Evolutionary conservation across 1,140 invertebrate species (phyloP), one percentile per base, ranked within the genome.

Genomic region (Drosophila pseudoobscura): DNA sequence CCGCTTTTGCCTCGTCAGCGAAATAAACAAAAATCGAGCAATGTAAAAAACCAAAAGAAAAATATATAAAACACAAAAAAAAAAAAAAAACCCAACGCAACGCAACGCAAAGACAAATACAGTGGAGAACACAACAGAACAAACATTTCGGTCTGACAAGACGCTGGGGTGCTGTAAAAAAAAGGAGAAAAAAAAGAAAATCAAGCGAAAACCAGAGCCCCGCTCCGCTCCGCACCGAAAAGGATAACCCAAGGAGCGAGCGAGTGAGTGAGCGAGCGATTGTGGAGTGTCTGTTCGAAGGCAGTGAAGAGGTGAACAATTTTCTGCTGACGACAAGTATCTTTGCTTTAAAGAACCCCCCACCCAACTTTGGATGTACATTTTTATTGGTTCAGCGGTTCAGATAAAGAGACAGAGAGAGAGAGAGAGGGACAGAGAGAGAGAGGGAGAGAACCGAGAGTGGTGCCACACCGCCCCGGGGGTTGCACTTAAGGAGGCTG

Each of bases 111-210:
- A 87, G 72, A 83, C 83, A 89, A 89, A 88, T 83, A 89, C 82
- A 88, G 83, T 75, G 61, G 62, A 80, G 74, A 71, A 84, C 65
- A 89, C 64, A 79, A 76, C 75, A 88, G 83, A 87, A 88, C 72
- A 88, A 88, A 88, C 84, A 88, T 87, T 87, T 83, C 51, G 70
- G 20, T 63, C 61, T 68, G 78, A 87, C 78, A 89, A 87, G 89
- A 89, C 89, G 82, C 89, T 80, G 58, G 89, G 89, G 89, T 90
- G 82, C 83, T 76, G 89, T 89, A 83, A 90, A 90, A 83, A 54
- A 54, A 24, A 46, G 8, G 24, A 24, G 24, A 24, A 47, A 39
- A 59, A 58, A 59, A 71, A 52, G 11, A 62, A 68, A 63, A 63
- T 68, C 64, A 66, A 68, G 73, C 50, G 55, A 44, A 46, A 60